A percentile compares a stretch with the other conserved stretches of the same genome.
These are phyloP conservation scores for Lipophrys pholis DNA, from an alignment of 2,113 vertebrate genomes.

Conservation along the genomic window DNA sequence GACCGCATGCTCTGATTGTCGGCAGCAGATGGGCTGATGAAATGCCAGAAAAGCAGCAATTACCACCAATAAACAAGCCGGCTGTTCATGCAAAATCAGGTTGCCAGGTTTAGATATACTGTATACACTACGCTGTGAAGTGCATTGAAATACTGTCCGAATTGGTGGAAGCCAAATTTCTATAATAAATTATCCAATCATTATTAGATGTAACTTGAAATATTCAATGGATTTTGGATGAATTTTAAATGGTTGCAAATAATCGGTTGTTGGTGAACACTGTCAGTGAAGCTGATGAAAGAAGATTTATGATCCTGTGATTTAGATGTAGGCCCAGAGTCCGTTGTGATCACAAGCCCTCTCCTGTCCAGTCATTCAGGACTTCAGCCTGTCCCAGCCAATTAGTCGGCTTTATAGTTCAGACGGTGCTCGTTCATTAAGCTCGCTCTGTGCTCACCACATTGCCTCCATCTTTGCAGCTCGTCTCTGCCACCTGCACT, in stretches of 20 bases:
- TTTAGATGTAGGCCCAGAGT: neutral
- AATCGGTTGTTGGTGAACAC: neutral
- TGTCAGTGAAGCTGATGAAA: neutral
- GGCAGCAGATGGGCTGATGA: conserved; percentile 70
- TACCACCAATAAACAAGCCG: conserved; percentile 61
- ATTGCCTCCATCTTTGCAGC: neutral
- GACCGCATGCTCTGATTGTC: conserved; percentile 59
- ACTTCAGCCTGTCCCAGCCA: neutral
- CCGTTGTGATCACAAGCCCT: neutral
- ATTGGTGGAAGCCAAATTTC: no score
- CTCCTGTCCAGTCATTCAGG: neutral
- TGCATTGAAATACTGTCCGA: neutral
- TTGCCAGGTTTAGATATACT: conserved; percentile 51
- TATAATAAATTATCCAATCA: no score
- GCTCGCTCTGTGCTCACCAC: neutral
- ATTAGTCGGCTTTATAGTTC: neutral
- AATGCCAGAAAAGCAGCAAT: conserved; percentile 67
- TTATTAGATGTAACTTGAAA: conserved; percentile 1
- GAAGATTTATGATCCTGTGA: neutral
- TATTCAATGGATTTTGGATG: neutral
- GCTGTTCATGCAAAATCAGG: conserved; percentile 32
- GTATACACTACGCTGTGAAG: conserved; percentile 17
- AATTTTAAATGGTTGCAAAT: neutral
- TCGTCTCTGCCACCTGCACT: neutral
- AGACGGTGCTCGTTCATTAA: neutral